Evolutionary conservation across 2,888 invertebrate species (phyloP).

Genomic region (Phyllotreta cruciferae): DNA sequence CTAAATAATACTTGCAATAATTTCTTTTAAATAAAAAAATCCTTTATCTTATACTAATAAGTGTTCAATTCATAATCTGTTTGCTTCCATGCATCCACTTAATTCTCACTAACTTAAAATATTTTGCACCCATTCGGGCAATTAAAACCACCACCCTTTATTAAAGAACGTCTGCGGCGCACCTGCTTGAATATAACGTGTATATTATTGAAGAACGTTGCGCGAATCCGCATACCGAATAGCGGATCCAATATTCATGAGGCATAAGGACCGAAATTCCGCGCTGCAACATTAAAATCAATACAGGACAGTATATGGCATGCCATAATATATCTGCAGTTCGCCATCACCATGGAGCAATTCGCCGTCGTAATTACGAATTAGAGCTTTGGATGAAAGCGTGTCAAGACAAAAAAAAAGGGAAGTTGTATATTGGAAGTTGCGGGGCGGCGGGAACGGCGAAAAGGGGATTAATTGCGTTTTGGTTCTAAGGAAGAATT

Average conservation of each 20-base stretch:
- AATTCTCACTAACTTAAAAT: too few species aligned
- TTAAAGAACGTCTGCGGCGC: not conserved
- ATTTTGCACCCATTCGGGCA: too few species aligned
- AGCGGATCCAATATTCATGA: constrained; percentile 51
- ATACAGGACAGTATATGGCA: constrained; percentile 57
- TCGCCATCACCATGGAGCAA: constrained; percentile 46
- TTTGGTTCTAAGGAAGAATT: too few species aligned
- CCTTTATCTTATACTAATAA: too few species aligned
- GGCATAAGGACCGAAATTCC: constrained; percentile 56
- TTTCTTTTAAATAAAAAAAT: too few species aligned
- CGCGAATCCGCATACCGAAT: constrained; percentile 54
- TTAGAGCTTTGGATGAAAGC: constrained; percentile 9
- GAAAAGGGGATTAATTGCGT: too few species aligned
- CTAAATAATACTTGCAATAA: too few species aligned
- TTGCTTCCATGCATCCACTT: too few species aligned
- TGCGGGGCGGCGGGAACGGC: too few species aligned
- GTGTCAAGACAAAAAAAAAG: constrained; percentile 11
- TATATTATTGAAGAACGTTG: constrained; percentile 58
- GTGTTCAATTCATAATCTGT: too few species aligned
- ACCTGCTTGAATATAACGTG: constrained; percentile 45
- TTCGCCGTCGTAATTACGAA: constrained; percentile 12
- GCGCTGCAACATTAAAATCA: constrained; percentile 59
- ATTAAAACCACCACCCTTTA: too few species aligned
- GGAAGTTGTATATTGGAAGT: not conserved
- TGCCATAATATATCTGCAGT: constrained; percentile 61